Base-by-base conservation (phyloP, 2,113 vertebrate genomes). In the Panurus biarmicus region DNA sequence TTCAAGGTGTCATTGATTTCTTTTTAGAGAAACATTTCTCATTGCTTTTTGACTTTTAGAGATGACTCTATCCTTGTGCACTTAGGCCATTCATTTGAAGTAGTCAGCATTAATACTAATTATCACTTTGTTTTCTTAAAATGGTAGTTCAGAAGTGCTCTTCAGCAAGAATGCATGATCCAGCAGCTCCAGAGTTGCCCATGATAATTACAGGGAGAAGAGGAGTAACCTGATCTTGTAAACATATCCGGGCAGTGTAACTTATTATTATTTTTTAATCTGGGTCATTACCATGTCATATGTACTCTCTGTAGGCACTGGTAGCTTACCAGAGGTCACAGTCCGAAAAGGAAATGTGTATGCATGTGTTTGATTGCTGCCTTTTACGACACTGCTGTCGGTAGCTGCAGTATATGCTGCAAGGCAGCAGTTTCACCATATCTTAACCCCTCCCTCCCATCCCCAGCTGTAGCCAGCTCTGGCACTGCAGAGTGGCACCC, bases 191-290 rank as follows among this genome's bases (percentile, higher is more conserved):
- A 10, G 79, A 73, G 56, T 58, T 86, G 88, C 75, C 45, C 38
- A 44, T 48, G 83, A 80, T 94, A 96, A 96, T 96, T 95, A 88
- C 72, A 95, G 92, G 85, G 94, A 86, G 58, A 78, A 90, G 85
- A 92, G 61, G 72, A 96, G 92, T 83, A 93, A 96, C 64, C 76
- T 77, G 79, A 96, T 95, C 95, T 58, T 56, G 96, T 94, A 95
- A 96, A 88, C 85, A 40, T 94, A 96, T n/a, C 94, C 1, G 0
- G 72, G 88, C 83, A 86, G 85, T 54, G 85, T 83, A 90, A 66
- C 47, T 88, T 93, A 74, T 93, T 85, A 96, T 96, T 96, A 96
- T 94, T 96, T 86, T 96, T 96, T 96, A 96, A 96, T 96, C 85
- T 94, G 92, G 94, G 88, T 96, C 94, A 95, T 94, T 95, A 95